Evolutionary conservation across 2,888 invertebrate species (phyloP).

Genomic region (Ochropleura plecta): DNA sequence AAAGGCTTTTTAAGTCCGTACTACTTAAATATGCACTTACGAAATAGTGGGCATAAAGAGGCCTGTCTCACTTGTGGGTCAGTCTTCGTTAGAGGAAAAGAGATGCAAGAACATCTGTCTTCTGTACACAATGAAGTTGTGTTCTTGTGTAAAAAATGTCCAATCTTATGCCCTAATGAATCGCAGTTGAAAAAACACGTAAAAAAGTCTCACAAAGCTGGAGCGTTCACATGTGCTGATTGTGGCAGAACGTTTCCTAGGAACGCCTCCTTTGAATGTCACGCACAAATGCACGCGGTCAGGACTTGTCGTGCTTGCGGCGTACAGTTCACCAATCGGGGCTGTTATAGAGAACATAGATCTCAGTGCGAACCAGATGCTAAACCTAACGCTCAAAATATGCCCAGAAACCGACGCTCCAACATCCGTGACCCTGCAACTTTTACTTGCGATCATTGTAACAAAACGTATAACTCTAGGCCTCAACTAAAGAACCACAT

Average conservation of each 20-base stretch:
- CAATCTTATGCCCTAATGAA: constrained; percentile 73
- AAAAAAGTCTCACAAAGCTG: constrained; percentile 75
- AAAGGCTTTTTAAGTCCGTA: constrained; percentile 81
- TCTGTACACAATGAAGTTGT: constrained; percentile 72
- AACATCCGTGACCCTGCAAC: constrained; percentile 84
- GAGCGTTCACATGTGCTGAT: constrained; percentile 78
- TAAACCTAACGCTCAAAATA: constrained; percentile 75
- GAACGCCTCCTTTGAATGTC: constrained; percentile 77
- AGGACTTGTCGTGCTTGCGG: constrained; percentile 82
- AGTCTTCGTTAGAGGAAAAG: constrained; percentile 74
- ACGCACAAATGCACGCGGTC: constrained; percentile 84
- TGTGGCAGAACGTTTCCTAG: constrained; percentile 82
- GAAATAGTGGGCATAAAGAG: constrained; percentile 84
- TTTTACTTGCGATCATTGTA: constrained; percentile 84
- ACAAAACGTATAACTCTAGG: constrained; percentile 80
- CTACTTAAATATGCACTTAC: constrained; percentile 79
- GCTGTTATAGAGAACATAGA: constrained; percentile 84
- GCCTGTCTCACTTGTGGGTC: constrained; percentile 80
- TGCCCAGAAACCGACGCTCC: constrained; percentile 77
- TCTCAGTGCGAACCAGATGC: constrained; percentile 83
- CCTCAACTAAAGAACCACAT: constrained; percentile 87
- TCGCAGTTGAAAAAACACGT: constrained; percentile 73
- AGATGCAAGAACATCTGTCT: constrained; percentile 77
- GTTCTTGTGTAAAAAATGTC: constrained; percentile 79
- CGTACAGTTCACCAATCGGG: constrained; percentile 81